phyloP scores from a whole-genome alignment of 2,797 vertebrate genomes.

The Trachurus trachurus region DNA sequence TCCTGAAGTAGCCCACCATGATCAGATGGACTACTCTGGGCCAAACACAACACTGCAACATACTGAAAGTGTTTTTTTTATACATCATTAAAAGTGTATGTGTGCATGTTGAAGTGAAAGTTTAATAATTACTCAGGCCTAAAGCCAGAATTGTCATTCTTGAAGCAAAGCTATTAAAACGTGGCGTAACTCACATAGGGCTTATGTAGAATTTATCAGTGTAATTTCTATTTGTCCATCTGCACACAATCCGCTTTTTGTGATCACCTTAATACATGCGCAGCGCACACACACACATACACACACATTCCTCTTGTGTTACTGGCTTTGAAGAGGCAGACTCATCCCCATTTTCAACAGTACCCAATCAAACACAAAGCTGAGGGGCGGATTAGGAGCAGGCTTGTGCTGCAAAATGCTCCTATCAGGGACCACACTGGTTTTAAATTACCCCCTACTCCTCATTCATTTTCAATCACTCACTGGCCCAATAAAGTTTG shows the following conservation, averaged over 20 bases:
- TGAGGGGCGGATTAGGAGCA: slow-evolving; percentile 81
- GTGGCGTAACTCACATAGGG: slow-evolving; percentile 20
- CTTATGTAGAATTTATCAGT: slow-evolving; percentile 51
- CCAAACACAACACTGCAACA: slow-evolving; percentile 45
- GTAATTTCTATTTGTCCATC: slow-evolving; percentile 70
- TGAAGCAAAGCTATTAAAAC: slow-evolving; percentile 38
- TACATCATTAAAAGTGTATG: slow-evolving; percentile 21
- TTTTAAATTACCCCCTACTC: slow-evolving; percentile 80
- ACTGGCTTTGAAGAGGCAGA: slow-evolving; percentile 82
- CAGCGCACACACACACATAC: slow-evolving; percentile 31
- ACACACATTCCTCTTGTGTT: slow-evolving; percentile 79
- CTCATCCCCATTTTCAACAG: slow-evolving; percentile 89
- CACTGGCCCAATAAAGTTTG: slow-evolving; percentile 79
- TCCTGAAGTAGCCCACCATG: slow-evolving; percentile 25
- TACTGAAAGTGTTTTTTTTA: slow-evolving; percentile 9
- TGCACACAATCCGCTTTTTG: slow-evolving; percentile 73
- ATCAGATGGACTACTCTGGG: slow-evolving; percentile 5
- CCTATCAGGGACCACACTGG: slow-evolving; percentile 81
- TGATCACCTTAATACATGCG: slow-evolving; percentile 62
- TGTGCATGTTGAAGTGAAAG: slow-evolving; percentile 1
- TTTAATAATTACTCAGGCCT: slow-evolving; percentile 18
- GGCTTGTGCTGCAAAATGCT: slow-evolving; percentile 77
- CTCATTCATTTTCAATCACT: slow-evolving; percentile 79
- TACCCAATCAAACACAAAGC: slow-evolving; percentile 86
- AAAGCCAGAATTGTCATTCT: slow-evolving; percentile 29